These are phyloP conservation scores for Ochropleura leucogaster DNA, from an alignment of 2,888 invertebrate genomes.

Conservation along the genomic window DNA sequence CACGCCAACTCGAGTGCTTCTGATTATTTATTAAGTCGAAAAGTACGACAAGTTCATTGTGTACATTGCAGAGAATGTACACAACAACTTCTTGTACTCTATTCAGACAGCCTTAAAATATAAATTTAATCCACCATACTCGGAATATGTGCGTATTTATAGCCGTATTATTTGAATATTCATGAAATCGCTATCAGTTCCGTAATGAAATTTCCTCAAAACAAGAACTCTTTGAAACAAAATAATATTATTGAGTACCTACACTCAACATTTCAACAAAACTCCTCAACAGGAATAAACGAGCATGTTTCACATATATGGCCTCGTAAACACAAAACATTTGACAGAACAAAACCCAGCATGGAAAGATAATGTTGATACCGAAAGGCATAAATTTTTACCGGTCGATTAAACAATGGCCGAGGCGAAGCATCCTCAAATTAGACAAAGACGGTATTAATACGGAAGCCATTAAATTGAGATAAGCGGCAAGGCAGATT, in stretches of 20 bases:
- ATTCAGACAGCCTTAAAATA: slow-evolving; percentile 1
- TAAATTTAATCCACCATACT: not conserved
- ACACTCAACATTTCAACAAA: slow-evolving; percentile 37
- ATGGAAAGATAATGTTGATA: slow-evolving; percentile 65
- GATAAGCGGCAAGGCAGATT: slow-evolving; percentile 89
- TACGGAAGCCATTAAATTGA: slow-evolving; percentile 90
- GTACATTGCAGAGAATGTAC: not conserved
- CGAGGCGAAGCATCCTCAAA: slow-evolving; percentile 82
- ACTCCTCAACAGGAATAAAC: slow-evolving; percentile 41
- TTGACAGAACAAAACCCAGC: slow-evolving; percentile 58
- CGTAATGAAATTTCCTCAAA: not conserved
- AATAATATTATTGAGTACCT: slow-evolving; percentile 27
- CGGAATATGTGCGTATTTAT: not conserved
- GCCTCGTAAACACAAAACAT: slow-evolving; percentile 55
- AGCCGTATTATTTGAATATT: slow-evolving; percentile 5
- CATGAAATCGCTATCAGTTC: slow-evolving; percentile 13
- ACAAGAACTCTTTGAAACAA: slow-evolving; percentile 22
- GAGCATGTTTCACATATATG: slow-evolving; percentile 48
- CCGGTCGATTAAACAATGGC: slow-evolving; percentile 86
- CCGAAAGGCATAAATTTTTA: slow-evolving; percentile 82
- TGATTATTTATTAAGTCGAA: slow-evolving; percentile 69
- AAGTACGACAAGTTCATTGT: slow-evolving; percentile 49
- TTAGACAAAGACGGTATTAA: slow-evolving; percentile 90
- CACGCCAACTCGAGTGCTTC: slow-evolving; percentile 65
- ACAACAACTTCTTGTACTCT: not conserved